phyloP scores from a whole-genome alignment of 2,888 invertebrate genomes.

The Hemaris fuciformis region DNA sequence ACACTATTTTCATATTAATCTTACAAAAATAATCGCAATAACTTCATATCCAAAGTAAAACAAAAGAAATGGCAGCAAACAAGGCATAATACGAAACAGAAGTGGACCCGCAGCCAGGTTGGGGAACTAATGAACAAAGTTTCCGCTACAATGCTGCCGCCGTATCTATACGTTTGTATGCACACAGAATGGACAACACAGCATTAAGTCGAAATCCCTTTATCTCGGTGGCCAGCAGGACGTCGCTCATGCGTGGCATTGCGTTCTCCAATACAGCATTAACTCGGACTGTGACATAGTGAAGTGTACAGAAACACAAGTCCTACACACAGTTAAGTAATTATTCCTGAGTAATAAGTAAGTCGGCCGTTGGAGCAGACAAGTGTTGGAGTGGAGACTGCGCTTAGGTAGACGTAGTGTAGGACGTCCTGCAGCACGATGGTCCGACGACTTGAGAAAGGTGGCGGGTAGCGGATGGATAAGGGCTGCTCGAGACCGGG shows the following conservation, averaged over 20 bases:
- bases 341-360: no score
- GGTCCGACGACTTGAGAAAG: no score
- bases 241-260: slow-evolving; percentile 45
- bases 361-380: no score
- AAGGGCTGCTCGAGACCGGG: no score
- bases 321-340: no score
- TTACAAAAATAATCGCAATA: no score
- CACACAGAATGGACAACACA: slow-evolving; percentile 33
- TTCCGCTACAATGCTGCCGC: background rate
- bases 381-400: no score
- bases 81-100: background rate
- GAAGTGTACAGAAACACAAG: background rate
- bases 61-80: background rate
- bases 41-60: background rate
- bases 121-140: slow-evolving; percentile 15
- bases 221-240: slow-evolving; percentile 45
- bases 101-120: background rate
- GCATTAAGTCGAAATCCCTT: slow-evolving; percentile 50
- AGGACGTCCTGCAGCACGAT: no score
- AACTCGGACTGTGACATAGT: background rate
- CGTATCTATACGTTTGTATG: slow-evolving; percentile 10
- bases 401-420: no score
- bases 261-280: slow-evolving; percentile 24
- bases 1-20: no score
- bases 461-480: no score